Conservation (phyloP, 2,888 invertebrate species). For the Palloptera scutellata region DNA sequence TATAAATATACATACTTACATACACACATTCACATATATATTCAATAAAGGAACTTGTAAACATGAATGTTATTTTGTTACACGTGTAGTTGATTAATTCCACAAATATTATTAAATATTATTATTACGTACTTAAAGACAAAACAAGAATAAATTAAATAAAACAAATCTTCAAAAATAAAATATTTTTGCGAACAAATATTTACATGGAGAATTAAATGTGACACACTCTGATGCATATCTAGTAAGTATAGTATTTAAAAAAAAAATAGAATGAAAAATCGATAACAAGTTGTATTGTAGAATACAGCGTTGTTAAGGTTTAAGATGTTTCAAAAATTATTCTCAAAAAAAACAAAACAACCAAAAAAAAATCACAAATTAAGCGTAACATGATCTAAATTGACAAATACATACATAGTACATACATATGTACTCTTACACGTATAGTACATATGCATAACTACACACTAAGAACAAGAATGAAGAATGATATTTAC, state of each 20-base stretch:
- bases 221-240: neutral
- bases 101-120: conserved; percentile 2
- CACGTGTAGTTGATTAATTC: conserved; percentile 17
- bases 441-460: too few species aligned
- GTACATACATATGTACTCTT: too few species aligned
- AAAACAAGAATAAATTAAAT: conserved; percentile 20
- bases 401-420: neutral
- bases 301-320: conserved; percentile 12
- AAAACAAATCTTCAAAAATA: conserved; percentile 19
- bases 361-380: conserved; percentile 16
- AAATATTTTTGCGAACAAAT: conserved; percentile 55
- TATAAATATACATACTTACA: too few species aligned
- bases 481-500: too few species aligned
- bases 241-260: neutral
- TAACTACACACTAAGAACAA: too few species aligned
- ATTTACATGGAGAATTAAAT: conserved; percentile 40
- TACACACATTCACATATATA: too few species aligned
- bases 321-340: conserved; percentile 36
- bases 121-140: conserved; percentile 14
- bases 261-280: conserved; percentile 33
- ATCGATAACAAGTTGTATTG: neutral
- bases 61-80: conserved; percentile 30
- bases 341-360: conserved; percentile 6
- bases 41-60: conserved; percentile 29
- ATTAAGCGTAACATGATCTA: conserved; percentile 26